phyloP scores from a whole-genome alignment of 2,888 invertebrate species.

The Patella pellucida region DNA sequence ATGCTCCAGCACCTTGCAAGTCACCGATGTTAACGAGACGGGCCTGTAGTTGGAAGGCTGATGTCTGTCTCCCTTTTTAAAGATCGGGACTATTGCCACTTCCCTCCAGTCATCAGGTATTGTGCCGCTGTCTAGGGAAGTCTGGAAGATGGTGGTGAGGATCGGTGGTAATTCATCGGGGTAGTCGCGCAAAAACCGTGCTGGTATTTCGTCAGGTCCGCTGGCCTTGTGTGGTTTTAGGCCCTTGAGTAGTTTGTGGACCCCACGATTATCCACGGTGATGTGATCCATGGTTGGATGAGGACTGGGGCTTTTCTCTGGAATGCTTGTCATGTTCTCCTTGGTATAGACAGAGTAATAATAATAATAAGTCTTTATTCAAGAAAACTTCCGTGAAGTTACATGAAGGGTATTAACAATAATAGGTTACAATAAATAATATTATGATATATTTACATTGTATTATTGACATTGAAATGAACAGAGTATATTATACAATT shows the following conservation, averaged over 20 bases:
- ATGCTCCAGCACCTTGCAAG: conserved; percentile 38
- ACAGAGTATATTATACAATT: too few relatives aligned
- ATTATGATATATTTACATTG: too few relatives aligned
- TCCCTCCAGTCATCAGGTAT: conserved; percentile 32
- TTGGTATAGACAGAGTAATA: conserved; percentile 32
- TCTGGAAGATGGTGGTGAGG: conserved; percentile 23
- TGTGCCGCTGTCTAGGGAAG: conserved; percentile 20
- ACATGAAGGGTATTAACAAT: too few relatives aligned
- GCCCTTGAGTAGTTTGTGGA: conserved; percentile 22
- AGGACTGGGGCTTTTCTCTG: conserved; percentile 31
- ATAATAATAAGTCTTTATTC: too few relatives aligned
- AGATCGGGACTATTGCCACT: conserved; percentile 25
- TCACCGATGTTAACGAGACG: conserved; percentile 34
- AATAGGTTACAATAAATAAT: too few relatives aligned
- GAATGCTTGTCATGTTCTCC: conserved; percentile 28
- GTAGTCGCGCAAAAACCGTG: conserved; percentile 15
- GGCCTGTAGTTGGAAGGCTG: conserved; percentile 34
- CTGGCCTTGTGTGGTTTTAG: conserved; percentile 31
- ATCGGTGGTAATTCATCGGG: conserved; percentile 16
- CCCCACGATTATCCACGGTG: conserved; percentile 11
- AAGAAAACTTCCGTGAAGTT: too few relatives aligned
- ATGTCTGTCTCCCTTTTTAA: conserved; percentile 27
- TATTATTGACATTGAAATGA: too few relatives aligned
- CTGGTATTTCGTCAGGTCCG: conserved; percentile 29
- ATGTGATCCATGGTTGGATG: conserved; percentile 12